Conservation (phyloP, 2,113 vertebrate genomes). For the Seriola quinqueradiata region DNA sequence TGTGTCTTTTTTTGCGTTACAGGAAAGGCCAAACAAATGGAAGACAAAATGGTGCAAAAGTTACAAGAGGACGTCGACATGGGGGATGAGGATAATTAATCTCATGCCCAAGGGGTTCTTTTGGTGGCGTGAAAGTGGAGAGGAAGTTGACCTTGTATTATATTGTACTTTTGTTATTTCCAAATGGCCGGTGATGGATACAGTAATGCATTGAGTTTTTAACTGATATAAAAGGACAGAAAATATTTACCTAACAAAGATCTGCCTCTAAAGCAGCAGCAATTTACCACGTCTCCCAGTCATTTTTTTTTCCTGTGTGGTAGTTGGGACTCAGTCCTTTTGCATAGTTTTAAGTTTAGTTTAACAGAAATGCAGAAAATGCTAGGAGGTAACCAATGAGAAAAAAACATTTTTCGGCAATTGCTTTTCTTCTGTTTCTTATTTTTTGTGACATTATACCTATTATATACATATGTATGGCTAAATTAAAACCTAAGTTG, state of each 20-base stretch:
- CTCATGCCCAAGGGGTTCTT: background rate
- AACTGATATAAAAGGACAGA: background rate
- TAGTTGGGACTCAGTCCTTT: background rate
- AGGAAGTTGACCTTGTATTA: conserved; percentile 28
- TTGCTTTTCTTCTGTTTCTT: background rate
- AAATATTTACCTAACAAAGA: background rate
- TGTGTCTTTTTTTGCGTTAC: background rate
- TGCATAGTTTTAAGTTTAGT: conserved; percentile 18
- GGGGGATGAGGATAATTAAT: conserved; percentile 82
- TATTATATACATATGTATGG: background rate
- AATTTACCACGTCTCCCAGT: background rate
- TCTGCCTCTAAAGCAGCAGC: background rate
- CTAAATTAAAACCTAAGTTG: background rate
- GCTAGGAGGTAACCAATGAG: background rate
- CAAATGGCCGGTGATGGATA: conserved; percentile 16
- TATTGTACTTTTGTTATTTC: conserved; percentile 43
- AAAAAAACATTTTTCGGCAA: conserved; percentile 2
- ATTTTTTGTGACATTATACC: background rate
- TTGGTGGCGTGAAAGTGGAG: background rate
- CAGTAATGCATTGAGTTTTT: conserved; percentile 8
- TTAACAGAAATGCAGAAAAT: conserved; percentile 28
- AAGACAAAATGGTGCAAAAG: conserved; percentile 97
- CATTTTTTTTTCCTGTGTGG: background rate
- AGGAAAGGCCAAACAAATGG: conserved; percentile 93
- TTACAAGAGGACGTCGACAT: conserved; percentile 93